Percentiles rank a stretch among this genome's conserved stretches.
phyloP scores from a whole-genome alignment of 2,113 vertebrate species.

The Misgurnus mizolepis region DNA sequence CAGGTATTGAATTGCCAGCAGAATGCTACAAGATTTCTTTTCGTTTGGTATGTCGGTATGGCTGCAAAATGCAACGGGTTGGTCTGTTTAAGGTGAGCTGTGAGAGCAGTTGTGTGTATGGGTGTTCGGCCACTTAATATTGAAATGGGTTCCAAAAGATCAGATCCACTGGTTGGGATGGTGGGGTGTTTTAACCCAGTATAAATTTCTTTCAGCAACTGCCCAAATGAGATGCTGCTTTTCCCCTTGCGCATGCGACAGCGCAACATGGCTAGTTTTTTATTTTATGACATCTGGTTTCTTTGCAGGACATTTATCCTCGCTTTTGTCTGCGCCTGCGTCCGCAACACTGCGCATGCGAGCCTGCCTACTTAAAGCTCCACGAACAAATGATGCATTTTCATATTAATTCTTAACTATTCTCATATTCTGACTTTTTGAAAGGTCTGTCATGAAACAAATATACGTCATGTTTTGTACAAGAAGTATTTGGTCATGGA shows the following conservation, averaged over 20 bases:
- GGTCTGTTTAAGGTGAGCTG: conserved; percentile 99
- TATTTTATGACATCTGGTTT: conserved; percentile 92
- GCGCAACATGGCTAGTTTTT: conserved; percentile 90
- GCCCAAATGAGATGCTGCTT: conserved; percentile 96
- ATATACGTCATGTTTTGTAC: conserved; percentile 16
- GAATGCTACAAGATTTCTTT: conserved; percentile 64
- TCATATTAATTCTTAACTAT: too few relatives aligned
- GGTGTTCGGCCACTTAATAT: conserved; percentile 4
- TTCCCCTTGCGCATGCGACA: conserved; percentile 85
- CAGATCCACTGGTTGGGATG: conserved; percentile 47
- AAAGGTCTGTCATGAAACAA: neutral
- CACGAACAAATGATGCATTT: conserved; percentile 85
- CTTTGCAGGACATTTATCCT: conserved; percentile 91
- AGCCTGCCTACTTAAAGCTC: conserved; percentile 79
- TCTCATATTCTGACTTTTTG: neutral
- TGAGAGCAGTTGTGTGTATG: conserved; percentile 59
- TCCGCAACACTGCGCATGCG: conserved; percentile 83
- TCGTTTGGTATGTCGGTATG: conserved; percentile 49
- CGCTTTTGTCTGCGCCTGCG: conserved; percentile 79
- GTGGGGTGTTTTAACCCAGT: conserved; percentile 47
- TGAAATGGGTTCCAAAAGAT: conserved; percentile 37
- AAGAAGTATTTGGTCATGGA: conserved; percentile 85
- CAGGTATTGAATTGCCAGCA: conserved; percentile 97
- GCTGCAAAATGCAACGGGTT: conserved; percentile 84
- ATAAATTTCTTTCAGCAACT: conserved; percentile 85